Evolutionary conservation across 2,888 invertebrate species (phyloP), one percentile per base, ranked within the genome.

Genomic region (Phytoseiulus persimilis): DNA sequence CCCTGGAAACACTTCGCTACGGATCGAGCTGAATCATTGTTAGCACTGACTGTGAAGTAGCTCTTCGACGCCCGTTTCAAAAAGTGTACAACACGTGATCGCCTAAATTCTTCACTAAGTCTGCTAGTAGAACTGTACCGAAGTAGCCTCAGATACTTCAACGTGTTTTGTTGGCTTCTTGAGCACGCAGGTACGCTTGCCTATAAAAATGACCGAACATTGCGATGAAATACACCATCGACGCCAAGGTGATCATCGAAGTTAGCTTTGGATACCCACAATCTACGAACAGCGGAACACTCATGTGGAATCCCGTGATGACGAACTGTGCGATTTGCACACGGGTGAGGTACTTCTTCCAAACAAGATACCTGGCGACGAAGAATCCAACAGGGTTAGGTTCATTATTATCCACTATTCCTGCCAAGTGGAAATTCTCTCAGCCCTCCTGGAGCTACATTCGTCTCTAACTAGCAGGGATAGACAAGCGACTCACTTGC

Each of bases 291-390:
- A 83, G 83, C 28, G 83, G 83, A 31, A 83, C 33, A 31, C 83
- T 23, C 83, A 83, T 83, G 33, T 83, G 83, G 31, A 83, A 31
- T 33, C 32, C 83, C 32, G 83, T 91, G 23, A 89, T 31, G 2
- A 91, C 89, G 90, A 91, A 91, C 83, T 91, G 91, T 0, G 90
- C 83, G 83, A 91, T 90, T 89, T 91, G 91, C 32, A 91, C 83
- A n/a, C 83, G 90, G 87, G 91, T 91, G 87, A 91, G 90, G 90
- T 91, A 91, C 87, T 90, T 90, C 90, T 91, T 91, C 91, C 91
- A 91, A 91, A 91, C 91, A 32, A 91, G 90, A 90, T 90, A 91
- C 1, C 83, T 83, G 83, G 11, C 65, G 65, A 28, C 28, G 14
- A 65, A 3, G 39, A 65, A 65, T n/a, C n/a, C n/a, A 65, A 14